phyloP scores from a whole-genome alignment of 2,113 vertebrate species.

The Nesogale talazaci region DNA sequence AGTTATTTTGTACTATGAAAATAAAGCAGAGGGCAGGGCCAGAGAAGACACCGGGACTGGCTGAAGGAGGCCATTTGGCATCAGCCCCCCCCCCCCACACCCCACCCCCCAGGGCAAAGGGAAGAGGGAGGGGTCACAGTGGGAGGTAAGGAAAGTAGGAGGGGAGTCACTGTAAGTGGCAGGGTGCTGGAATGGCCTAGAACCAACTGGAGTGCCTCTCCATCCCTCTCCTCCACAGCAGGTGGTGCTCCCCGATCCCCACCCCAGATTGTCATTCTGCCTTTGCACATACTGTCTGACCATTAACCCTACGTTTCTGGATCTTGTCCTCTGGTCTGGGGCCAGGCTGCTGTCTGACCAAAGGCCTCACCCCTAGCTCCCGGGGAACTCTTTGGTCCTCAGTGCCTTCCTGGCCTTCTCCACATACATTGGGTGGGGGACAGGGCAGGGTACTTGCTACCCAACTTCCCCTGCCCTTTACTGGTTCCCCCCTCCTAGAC shows the following conservation, averaged over 20 bases:
- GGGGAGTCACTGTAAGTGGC: no score
- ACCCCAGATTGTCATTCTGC: not conserved
- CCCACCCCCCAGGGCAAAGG: constrained; percentile 11
- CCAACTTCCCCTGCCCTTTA: no score
- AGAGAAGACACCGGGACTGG: constrained; percentile 61
- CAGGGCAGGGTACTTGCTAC: no score
- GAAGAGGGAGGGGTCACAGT: not conserved
- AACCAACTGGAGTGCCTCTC: constrained; percentile 5
- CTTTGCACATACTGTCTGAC: constrained; percentile 9
- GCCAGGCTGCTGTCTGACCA: no score
- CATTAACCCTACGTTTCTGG: not conserved
- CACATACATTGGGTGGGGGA: no score
- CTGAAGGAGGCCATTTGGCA: constrained; percentile 53
- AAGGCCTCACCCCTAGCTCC: no score
- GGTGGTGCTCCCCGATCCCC: not conserved
- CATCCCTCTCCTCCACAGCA: not conserved
- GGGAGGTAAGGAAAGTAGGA: constrained; percentile 13
- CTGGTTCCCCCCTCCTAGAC: no score
- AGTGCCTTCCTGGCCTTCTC: no score
- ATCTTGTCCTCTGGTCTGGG: not conserved
- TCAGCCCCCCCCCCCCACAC: not conserved
- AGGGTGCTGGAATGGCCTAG: not conserved
- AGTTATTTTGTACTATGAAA: constrained; percentile 78
- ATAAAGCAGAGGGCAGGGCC: constrained; percentile 5
- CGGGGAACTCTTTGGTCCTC: no score